Evolutionary conservation across 2,113 vertebrate species (phyloP), one percentile per base, ranked within the genome.

Genomic region (Danionella cerebrum): DNA sequence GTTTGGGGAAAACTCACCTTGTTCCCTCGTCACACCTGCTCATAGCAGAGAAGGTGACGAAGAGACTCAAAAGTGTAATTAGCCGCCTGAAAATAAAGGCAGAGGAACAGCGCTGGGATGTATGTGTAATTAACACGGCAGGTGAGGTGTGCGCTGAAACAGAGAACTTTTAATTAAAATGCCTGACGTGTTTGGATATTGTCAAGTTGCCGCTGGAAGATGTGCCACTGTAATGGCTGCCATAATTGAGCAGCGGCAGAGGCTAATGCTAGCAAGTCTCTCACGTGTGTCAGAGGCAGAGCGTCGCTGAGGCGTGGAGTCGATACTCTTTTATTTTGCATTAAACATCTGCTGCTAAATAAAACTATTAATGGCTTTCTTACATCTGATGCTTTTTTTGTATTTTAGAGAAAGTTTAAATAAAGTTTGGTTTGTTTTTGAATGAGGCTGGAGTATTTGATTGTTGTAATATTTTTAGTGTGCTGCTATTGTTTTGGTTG

Each of bases 21-120:
- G 67, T 73, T 62, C 72, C 71, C 64, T 64, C 16, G 44, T 47
- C 76, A 66, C 84, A 85, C 83, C 84, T 85, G 86, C 80, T 85
- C 65, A 39, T 62, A 79, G 57, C 50, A 53, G 54, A 42, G 29
- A 53, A 77, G 75, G 67, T 73, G 63, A 62, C 68, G 36, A n/a
- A 50, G 57, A 64, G 21, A 65, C 48, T 59, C 79, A 73, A 52
- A 80, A 81, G 85, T 74, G 77, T 86, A 87, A 87, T 88, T 87
- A 77, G 69, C 79, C 79, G 71, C 84, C 86, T 83, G 82, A 80
- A 87, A 82, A 86, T 80, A 87, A 85, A 87, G 79, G 84, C 75
- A 83, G 67, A 71, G 76, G 70, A 80, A 82, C 73, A 73, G 84
- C 82, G 84, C n/a, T n/a, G n/a, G n/a, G 78, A 73, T 73, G 71